Evolutionary conservation across 2,797 vertebrate genomes (phyloP).

Genomic region (Corythornis leucogaster): DNA sequence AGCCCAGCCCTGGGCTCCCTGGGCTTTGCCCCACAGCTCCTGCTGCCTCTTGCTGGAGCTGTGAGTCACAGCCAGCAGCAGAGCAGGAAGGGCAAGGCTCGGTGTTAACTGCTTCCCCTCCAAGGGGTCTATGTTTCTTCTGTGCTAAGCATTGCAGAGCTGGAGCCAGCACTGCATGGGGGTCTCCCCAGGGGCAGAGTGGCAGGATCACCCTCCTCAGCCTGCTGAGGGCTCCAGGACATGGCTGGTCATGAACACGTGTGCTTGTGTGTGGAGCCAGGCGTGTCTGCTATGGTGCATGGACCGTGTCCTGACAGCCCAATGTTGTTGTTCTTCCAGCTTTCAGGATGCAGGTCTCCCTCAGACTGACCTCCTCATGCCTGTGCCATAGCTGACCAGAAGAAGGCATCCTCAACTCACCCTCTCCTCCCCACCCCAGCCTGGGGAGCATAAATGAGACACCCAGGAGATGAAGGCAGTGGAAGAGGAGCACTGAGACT

Average conservation of each 20-base stretch:
- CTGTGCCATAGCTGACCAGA: accelerated
- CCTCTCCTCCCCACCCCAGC: neutral
- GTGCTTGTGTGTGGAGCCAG: neutral
- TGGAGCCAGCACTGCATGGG: neutral
- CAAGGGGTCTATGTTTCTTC: neutral
- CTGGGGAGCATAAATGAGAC: neutral
- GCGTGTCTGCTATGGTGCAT: accelerated
- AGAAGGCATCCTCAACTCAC: neutral
- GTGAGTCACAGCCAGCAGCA: neutral
- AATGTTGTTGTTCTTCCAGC: neutral
- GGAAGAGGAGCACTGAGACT: neutral
- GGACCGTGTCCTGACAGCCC: accelerated
- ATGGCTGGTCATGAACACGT: neutral
- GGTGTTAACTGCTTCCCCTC: neutral
- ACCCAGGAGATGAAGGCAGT: neutral
- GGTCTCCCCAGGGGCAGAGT: neutral
- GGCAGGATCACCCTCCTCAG: neutral
- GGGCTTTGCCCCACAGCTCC: neutral
- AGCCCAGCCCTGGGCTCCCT: neutral
- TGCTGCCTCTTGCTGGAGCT: neutral
- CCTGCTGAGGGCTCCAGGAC: neutral
- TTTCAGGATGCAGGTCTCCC: neutral
- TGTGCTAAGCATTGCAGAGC: neutral
- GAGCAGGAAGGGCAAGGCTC: neutral
- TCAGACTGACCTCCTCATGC: accelerated